Evolutionary conservation across 2,113 vertebrate genomes (phyloP).

Genomic region (Brachirus orientalis): DNA sequence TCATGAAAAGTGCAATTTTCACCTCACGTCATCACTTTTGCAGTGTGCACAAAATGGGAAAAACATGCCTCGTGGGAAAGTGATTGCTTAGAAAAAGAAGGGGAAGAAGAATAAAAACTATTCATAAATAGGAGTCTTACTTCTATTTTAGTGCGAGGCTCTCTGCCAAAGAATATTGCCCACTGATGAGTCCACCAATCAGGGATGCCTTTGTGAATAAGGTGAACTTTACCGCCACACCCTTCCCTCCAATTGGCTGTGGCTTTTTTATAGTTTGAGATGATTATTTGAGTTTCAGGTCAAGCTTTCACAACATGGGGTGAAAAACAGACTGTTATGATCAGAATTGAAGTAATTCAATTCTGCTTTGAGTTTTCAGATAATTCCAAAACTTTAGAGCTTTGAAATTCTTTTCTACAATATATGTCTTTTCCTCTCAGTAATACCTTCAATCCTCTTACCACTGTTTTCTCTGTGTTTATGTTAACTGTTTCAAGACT

Average conservation of each 20-base stretch:
- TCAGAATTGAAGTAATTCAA: no score
- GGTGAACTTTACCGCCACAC: slow-evolving; percentile 11
- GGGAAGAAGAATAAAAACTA: not conserved
- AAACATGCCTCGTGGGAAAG: not conserved
- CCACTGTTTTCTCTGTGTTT: not conserved
- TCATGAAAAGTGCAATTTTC: slow-evolving; percentile 12
- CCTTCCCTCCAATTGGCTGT: slow-evolving; percentile 6
- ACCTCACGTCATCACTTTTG: no score
- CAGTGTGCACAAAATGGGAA: slow-evolving; percentile 14
- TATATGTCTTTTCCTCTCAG: not conserved
- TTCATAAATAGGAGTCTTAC: slow-evolving; percentile 26
- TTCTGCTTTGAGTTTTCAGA: not conserved
- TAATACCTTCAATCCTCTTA: not conserved
- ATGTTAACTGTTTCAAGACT: not conserved
- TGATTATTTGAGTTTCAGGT: slow-evolving; percentile 29
- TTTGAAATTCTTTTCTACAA: no score
- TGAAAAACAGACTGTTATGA: no score
- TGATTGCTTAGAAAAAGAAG: slow-evolving; percentile 2
- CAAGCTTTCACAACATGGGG: no score
- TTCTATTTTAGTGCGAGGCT: slow-evolving; percentile 5
- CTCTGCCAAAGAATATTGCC: slow-evolving; percentile 21
- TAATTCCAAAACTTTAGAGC: no score
- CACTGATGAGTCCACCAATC: slow-evolving; percentile 30
- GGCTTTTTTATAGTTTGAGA: slow-evolving; percentile 37
- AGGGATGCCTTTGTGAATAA: slow-evolving; percentile 20